Evolutionary conservation across 2,888 invertebrate genomes (phyloP), one percentile per base, ranked within the genome.

Genomic region (Odontothrips loti): DNA sequence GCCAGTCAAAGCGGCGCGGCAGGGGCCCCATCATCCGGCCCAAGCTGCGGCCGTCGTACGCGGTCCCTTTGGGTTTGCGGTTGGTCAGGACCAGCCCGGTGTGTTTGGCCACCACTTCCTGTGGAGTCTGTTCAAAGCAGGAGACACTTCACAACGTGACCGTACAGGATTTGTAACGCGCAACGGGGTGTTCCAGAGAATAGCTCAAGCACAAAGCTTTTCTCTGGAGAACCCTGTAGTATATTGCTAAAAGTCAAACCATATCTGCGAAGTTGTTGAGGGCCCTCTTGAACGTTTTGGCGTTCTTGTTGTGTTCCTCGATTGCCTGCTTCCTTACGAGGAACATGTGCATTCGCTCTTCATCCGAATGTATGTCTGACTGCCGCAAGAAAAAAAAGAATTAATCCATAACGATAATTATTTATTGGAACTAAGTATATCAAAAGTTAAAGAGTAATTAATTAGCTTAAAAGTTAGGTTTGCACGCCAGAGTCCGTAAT

Each of bases 1-100:
- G 23, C 68, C 68, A 75, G 68, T 75, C 68, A 27, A 75, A 75
- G 68, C 58, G 58, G 58, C 58, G 58, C 23, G 68, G 68, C 23
- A 75, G 23, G 1, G 58, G 17, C 20, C 58, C 17, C 17, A 15
- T 6, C 58, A 6, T 6, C 12, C 58, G 58, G 58, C 58, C 58
- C 58, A 58, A 6, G 58, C 20, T 0, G 20, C 58, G 17, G 58
- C 58, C n/a, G 58, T 58, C 58, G 58, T 17, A 58, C 15, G 6
- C 58, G 58, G 15, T 23, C 27, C 68, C 68, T 10, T 27, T 23
- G 68, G 68, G 68, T 27, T 75, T 75, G 23, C 68, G 23, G 23
- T 27, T 27, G 1, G 68, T 1, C 68, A 75, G 68, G 27, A 75
- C 23, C 68, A 75, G 68, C 68, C 68, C 68, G 27, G 68, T 75